These are phyloP conservation scores for Hemibagrus guttatus DNA, from an alignment of 2,797 vertebrate species.

Conservation along the genomic window DNA sequence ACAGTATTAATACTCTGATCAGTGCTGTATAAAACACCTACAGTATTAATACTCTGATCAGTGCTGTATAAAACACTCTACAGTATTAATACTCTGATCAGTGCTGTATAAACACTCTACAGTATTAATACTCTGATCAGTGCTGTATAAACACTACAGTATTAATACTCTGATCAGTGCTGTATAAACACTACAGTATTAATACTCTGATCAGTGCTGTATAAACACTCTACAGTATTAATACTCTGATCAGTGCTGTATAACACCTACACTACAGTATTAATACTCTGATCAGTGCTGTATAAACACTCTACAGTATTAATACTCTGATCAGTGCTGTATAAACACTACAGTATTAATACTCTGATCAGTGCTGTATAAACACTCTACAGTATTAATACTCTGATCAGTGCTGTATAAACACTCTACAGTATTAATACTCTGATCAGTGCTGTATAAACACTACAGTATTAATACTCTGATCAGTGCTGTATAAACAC, in stretches of 20 bases:
- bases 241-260: slow-evolving; percentile 7
- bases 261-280: slow-evolving; percentile 29
- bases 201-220: slow-evolving; percentile 45
- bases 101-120: too few relatives aligned
- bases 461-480: slow-evolving; percentile 41
- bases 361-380: slow-evolving; percentile 28
- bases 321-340: background rate
- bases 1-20: too few relatives aligned
- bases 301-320: slow-evolving; percentile 37
- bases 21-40: too few relatives aligned
- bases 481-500: slow-evolving; percentile 29
- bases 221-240: slow-evolving; percentile 29
- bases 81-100: too few relatives aligned
- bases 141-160: slow-evolving; percentile 20
- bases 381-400: slow-evolving; percentile 37
- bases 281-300: background rate
- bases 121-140: background rate
- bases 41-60: too few relatives aligned
- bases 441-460: slow-evolving; percentile 37
- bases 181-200: slow-evolving; percentile 43
- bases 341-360: slow-evolving; percentile 52
- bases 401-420: background rate
- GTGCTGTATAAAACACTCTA: too few relatives aligned
- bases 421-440: slow-evolving; percentile 35
- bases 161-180: slow-evolving; percentile 44